phyloP scores from a whole-genome alignment of 1,140 invertebrate genomes.

The Papilio polyxenes region DNA sequence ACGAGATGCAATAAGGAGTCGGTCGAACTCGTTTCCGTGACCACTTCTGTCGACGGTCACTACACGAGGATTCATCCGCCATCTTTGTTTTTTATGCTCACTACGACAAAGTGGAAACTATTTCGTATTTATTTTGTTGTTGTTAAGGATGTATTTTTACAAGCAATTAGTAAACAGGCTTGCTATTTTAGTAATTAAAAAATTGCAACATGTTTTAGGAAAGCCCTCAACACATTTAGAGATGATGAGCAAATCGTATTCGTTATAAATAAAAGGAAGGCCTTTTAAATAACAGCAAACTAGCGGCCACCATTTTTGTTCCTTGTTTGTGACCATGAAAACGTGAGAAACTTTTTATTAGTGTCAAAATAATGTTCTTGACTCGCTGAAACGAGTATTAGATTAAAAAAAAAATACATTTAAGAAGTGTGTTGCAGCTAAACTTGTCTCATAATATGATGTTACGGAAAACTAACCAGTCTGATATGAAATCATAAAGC shows the following conservation, averaged over 20 bases:
- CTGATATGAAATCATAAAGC: slow-evolving; percentile 39
- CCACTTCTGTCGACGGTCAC: slow-evolving; percentile 32
- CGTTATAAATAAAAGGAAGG: too few species aligned
- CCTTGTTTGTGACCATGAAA: slow-evolving; percentile 16
- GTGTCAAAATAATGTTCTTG: slow-evolving; percentile 15
- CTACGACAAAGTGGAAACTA: background rate
- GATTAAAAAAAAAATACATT: background rate
- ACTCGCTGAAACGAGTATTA: slow-evolving; percentile 16
- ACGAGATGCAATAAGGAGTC: slow-evolving; percentile 32
- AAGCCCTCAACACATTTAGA: too few species aligned
- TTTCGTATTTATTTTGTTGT: background rate
- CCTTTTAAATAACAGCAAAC: too few species aligned
- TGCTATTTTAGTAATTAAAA: background rate
- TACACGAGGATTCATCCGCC: background rate
- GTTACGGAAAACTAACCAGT: slow-evolving; percentile 47
- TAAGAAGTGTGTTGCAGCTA: slow-evolving; percentile 28
- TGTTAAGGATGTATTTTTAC: slow-evolving; percentile 5
- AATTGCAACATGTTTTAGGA: too few species aligned
- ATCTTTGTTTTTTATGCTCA: background rate
- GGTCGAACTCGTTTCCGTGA: slow-evolving; percentile 31
- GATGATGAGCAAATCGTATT: too few species aligned
- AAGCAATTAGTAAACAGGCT: background rate
- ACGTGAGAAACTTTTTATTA: slow-evolving; percentile 12
- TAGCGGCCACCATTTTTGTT: background rate
- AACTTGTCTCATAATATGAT: slow-evolving; percentile 19